These are phyloP conservation scores for Emydura subglobosa DNA, from an alignment of 2,113 vertebrate species.

Conservation along the genomic window DNA sequence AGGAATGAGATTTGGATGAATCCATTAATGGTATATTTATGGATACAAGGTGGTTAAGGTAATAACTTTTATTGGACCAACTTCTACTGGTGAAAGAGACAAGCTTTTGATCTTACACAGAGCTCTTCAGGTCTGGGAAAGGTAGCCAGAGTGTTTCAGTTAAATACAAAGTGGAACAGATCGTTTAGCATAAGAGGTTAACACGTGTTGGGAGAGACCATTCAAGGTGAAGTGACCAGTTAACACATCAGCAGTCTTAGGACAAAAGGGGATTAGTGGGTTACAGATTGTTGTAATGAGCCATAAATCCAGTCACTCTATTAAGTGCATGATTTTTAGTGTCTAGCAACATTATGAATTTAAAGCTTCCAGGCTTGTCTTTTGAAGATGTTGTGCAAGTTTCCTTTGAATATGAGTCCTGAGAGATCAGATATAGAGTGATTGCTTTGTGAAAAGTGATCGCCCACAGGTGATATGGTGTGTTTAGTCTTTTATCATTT, in stretches of 20 bases:
- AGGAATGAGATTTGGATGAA: not conserved
- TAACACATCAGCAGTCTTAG: not conserved
- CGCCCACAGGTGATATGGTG: no score
- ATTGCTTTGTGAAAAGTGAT: no score
- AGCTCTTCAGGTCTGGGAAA: not conserved
- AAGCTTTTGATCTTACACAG: not conserved
- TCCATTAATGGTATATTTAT: accelerated
- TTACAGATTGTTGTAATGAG: not conserved
- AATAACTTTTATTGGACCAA: not conserved
- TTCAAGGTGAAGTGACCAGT: not conserved
- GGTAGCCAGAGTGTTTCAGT: not conserved
- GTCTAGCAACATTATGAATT: no score
- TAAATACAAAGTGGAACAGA: not conserved
- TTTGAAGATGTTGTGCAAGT: no score
- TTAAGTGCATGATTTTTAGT: no score
- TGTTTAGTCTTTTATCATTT: no score
- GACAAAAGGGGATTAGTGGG: not conserved
- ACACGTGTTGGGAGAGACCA: not conserved
- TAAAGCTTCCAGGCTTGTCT: no score
- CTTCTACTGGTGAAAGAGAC: not conserved
- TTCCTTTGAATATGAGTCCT: no score
- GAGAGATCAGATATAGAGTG: no score
- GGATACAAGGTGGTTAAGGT: not conserved
- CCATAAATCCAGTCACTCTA: not conserved
- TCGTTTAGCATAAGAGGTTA: not conserved